A percentile compares a stretch with the other conserved stretches of the same genome.
phyloP scores from a whole-genome alignment of 1,140 invertebrate genomes.

The Drosophila rhopaloa region DNA sequence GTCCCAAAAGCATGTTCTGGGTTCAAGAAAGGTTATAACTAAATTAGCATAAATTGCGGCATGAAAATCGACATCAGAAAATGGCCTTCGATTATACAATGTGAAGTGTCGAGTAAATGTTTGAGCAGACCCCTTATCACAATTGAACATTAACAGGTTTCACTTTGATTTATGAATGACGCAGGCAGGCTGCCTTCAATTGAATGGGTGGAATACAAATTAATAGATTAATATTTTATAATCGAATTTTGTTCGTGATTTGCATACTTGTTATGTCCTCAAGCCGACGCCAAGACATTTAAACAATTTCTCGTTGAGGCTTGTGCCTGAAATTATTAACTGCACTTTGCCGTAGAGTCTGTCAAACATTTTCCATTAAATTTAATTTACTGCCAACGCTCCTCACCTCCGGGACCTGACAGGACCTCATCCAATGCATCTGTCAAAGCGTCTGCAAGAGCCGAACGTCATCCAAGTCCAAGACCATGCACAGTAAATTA shows the following conservation, averaged over 20 bases:
- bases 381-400: slow-evolving; percentile 68
- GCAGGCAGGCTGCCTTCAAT: neutral
- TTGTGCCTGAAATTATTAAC: slow-evolving; percentile 48
- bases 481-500: slow-evolving; percentile 63
- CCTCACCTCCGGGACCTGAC: slow-evolving; percentile 25
- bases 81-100: slow-evolving; percentile 30
- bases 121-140: slow-evolving; percentile 7
- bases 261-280: slow-evolving; percentile 59
- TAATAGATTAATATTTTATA: slow-evolving; percentile 81
- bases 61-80: slow-evolving; percentile 61
- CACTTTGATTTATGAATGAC: slow-evolving; percentile 56
- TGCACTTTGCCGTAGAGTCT: slow-evolving; percentile 42
- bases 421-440: slow-evolving; percentile 31
- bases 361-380: slow-evolving; percentile 51
- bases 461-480: slow-evolving; percentile 20
- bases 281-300: slow-evolving; percentile 1
- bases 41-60: slow-evolving; percentile 74
- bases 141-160: slow-evolving; percentile 52
- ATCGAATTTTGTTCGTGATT: slow-evolving; percentile 72
- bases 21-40: slow-evolving; percentile 69
- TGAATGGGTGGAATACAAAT: slow-evolving; percentile 57
- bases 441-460: slow-evolving; percentile 28
- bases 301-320: slow-evolving; percentile 31
- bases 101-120: slow-evolving; percentile 31
- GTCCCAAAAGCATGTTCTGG: slow-evolving; percentile 2